Percentiles rank a stretch among this genome's conserved stretches.
Evolutionary conservation across 2,113 vertebrate species (phyloP).

Genomic region (Canis aureus): DNA sequence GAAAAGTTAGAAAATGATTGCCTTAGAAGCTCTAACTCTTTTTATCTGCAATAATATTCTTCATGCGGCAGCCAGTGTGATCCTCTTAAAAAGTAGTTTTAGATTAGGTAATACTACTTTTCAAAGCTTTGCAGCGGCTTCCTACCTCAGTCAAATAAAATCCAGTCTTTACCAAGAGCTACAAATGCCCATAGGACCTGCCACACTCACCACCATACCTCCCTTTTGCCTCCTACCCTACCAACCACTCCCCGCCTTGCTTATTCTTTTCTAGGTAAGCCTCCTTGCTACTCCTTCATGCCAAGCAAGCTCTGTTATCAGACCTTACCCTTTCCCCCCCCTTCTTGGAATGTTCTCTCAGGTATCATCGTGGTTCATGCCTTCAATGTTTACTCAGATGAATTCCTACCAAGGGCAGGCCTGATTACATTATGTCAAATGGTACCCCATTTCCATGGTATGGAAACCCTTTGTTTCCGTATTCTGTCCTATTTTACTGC

Average conservation of each 20-base stretch:
- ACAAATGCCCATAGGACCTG: background rate
- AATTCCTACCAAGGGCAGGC: background rate
- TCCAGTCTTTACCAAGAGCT: background rate
- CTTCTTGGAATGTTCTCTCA: background rate
- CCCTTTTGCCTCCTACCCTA: background rate
- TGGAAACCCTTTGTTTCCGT: background rate
- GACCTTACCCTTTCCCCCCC: background rate
- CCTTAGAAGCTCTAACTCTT: background rate
- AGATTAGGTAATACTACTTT: background rate
- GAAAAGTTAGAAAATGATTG: background rate
- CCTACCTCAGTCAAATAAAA: background rate
- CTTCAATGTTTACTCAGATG: background rate
- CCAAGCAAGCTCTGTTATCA: background rate
- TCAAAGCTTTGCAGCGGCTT: conserved; percentile 6
- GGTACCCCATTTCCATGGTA: background rate
- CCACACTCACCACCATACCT: accelerated
- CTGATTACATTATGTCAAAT: background rate
- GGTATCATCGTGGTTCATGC: background rate
- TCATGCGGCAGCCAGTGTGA: background rate
- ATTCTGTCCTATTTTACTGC: background rate
- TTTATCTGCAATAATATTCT: background rate
- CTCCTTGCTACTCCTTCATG: background rate
- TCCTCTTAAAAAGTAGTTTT: background rate
- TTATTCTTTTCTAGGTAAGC: background rate
- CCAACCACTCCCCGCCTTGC: accelerated